Evolutionary conservation across 2,113 vertebrate species (phyloP), one percentile per base, ranked within the genome.

Genomic region (Archilochus colubris): DNA sequence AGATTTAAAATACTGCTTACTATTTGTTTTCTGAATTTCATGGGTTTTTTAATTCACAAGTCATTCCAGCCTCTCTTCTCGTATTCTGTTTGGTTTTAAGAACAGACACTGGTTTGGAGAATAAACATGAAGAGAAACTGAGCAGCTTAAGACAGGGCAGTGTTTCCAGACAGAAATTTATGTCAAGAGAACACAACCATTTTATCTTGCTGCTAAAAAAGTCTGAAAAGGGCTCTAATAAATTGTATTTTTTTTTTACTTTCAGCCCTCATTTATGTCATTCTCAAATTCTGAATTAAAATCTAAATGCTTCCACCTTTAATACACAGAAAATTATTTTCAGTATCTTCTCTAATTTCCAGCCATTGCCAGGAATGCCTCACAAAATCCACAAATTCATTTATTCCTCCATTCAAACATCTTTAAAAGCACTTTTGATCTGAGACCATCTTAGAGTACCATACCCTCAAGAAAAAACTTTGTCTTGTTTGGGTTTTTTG

Each of bases 1-100:
- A 63, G 48, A 27, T 20, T 19, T 7, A 0, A 0, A 55, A 55
- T 28, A 15, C 8, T 19, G 82, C 40, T 22, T 36, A 3, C 24
- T 55, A 25, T 1, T 21, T 19, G 14, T 27, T 23, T 51, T 61
- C 68, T 72, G 7, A 59, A 30, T 22, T 57, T 51, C 22, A 40
- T 40, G 40, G 40, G 40, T 43, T 25, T 25, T 48, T 59, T 3
- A 16, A 69, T 64, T 64, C 43, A 33, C n/a, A n/a, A 36, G 24
- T 36, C 33, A 36, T 67, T 67, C 53, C 2, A 48, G 24, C 6
- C 14, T 31, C 67, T 75, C 58, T 69, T 18, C 33, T 75, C 48
- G 18, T 7, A 17, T 62, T 40, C 76, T 68, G 19, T 20, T 53
- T 15, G 33, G 27, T 22, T 70, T 55, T 12, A 53, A 11, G 17